Percentiles rank a stretch among this genome's conserved stretches.
phyloP scores from a whole-genome alignment of 2,797 vertebrate species.

The Sardinella longiceps region DNA sequence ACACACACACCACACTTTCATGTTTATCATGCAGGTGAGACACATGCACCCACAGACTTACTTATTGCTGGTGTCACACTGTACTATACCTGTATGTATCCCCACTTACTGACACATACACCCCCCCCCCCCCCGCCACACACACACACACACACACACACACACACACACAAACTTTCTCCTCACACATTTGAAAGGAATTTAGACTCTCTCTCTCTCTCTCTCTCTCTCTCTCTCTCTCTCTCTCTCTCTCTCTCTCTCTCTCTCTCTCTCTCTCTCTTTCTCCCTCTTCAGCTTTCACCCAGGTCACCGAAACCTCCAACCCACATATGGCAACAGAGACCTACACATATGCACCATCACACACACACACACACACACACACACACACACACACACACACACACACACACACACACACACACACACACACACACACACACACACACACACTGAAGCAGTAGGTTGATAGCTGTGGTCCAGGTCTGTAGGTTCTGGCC shows the following conservation, averaged over 20 bases:
- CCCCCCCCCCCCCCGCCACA: no score
- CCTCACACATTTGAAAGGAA: neutral
- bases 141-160: no score
- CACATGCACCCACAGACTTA: neutral
- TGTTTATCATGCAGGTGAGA: no score
- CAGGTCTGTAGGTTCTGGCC: neutral
- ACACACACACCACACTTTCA: neutral
- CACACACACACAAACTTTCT: neutral
- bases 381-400: constrained; percentile 19
- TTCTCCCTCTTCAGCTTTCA: neutral
- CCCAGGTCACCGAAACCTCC: neutral
- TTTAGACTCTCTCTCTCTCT: neutral
- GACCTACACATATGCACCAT: neutral
- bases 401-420: constrained; percentile 11
- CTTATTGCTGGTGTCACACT: no score
- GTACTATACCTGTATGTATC: no score
- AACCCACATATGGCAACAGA: neutral
- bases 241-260: constrained; percentile 3
- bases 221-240: neutral
- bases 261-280: neutral
- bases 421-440: constrained; percentile 23
- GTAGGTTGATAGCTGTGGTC: constrained; percentile 7
- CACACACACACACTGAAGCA: neutral
- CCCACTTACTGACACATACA: no score
- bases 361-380: constrained; percentile 16